Evolutionary conservation across 2,113 vertebrate species (phyloP).

Genomic region (Scomber scombrus): DNA sequence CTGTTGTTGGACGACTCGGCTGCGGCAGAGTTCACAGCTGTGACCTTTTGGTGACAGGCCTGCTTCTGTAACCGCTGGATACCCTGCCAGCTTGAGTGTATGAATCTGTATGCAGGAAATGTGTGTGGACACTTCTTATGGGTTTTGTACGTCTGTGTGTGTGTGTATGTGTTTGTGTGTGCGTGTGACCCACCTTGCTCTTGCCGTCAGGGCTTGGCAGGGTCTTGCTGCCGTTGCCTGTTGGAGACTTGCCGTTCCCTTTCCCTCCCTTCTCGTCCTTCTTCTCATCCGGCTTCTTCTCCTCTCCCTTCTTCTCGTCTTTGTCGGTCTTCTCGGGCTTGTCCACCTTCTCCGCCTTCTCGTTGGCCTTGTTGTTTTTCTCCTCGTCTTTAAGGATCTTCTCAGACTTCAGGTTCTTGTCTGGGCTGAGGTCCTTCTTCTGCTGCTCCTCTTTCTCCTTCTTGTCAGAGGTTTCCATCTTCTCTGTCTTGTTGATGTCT

Average conservation of each 20-base stretch:
- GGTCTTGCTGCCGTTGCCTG: constrained; percentile 87
- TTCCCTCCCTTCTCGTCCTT: constrained; percentile 81
- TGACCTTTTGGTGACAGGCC: constrained; percentile 28
- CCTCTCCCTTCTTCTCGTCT: constrained; percentile 78
- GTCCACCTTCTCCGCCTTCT: constrained; percentile 66
- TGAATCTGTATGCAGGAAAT: constrained; percentile 8
- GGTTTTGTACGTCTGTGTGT: neutral
- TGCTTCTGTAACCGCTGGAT: constrained; percentile 16
- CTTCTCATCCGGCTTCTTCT: constrained; percentile 74
- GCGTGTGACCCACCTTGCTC: constrained; percentile 86
- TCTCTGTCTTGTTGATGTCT: constrained; percentile 67
- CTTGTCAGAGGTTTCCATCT: constrained; percentile 64
- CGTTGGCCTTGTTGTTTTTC: no score
- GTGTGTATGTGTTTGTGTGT: neutral
- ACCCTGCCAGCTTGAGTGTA: neutral
- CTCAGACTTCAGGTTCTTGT: constrained; percentile 78
- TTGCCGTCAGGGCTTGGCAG: constrained; percentile 91
- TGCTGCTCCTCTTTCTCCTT: constrained; percentile 69
- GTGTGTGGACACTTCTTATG: constrained; percentile 7
- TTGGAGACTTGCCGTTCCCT: constrained; percentile 70
- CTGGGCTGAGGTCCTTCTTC: constrained; percentile 67
- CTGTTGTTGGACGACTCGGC: constrained; percentile 21
- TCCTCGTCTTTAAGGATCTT: constrained; percentile 78
- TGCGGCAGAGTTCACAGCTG: constrained; percentile 28
- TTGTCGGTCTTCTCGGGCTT: no score